phyloP scores from a whole-genome alignment of 2,113 vertebrate genomes.

The Bubalus kerabau region DNA sequence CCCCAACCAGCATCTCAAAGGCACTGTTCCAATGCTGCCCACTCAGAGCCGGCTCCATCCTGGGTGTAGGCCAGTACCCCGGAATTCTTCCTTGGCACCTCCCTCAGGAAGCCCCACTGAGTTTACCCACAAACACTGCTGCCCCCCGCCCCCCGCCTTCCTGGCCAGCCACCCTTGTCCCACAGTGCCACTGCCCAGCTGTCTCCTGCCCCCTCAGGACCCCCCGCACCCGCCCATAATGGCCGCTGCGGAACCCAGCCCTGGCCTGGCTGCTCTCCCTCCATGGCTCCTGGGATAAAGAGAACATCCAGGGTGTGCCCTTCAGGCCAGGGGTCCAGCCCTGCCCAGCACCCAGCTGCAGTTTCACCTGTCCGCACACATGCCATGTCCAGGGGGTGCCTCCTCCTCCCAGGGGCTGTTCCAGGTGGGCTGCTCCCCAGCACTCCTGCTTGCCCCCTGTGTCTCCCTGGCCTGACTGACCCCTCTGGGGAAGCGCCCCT shows the following conservation, averaged over 20 bases:
- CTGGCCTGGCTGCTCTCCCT: neutral
- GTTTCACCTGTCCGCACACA: neutral
- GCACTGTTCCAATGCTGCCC: rapidly evolving
- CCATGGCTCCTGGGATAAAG: neutral
- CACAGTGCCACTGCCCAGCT: rapidly evolving
- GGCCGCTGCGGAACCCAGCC: neutral
- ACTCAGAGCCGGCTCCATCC: neutral
- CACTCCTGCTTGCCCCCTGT: rapidly evolving
- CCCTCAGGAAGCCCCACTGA: neutral
- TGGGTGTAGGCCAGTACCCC: neutral
- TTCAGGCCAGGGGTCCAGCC: no score
- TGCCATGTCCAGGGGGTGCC: rapidly evolving
- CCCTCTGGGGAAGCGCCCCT: neutral
- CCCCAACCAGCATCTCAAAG: neutral
- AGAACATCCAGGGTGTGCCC: neutral
- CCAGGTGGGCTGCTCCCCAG: neutral
- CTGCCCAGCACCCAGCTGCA: neutral
- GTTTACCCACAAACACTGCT: neutral
- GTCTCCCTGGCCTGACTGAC: neutral
- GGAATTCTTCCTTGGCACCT: neutral
- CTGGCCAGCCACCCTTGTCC: neutral
- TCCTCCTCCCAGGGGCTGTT: neutral
- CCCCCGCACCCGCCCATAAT: rapidly evolving
- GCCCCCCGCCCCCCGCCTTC: rapidly evolving
- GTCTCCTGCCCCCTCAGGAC: neutral